Percentiles rank a stretch among this genome's conserved stretches.
These are phyloP conservation scores for Clepsis dumicolana DNA, from an alignment of 2,888 invertebrate species.

Conservation along the genomic window DNA sequence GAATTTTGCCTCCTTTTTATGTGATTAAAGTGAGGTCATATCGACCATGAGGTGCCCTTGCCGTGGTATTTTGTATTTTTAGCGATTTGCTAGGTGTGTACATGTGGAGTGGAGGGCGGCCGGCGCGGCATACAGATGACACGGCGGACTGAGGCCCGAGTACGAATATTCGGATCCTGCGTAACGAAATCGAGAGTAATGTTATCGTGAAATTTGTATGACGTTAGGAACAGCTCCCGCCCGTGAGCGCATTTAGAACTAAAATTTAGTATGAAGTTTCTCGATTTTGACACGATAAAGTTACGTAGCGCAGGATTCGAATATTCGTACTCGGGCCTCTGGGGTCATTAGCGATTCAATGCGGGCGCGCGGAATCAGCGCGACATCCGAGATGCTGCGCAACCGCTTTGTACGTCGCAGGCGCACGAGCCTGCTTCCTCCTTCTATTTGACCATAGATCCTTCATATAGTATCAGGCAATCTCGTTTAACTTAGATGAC, in stretches of 20 bases:
- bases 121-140: slow-evolving; percentile 59
- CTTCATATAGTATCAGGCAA: slow-evolving; percentile 5
- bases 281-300: no score
- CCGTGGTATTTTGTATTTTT: slow-evolving; percentile 75
- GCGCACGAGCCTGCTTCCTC: slow-evolving; percentile 43
- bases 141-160: no score
- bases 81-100: slow-evolving; percentile 74
- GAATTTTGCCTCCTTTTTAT: slow-evolving; percentile 65
- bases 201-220: no score
- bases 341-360: slow-evolving; percentile 73
- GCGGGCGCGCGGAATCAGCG: slow-evolving; percentile 80
- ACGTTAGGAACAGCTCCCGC: no score
- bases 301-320: no score
- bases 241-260: no score
- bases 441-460: slow-evolving; percentile 31
- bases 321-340: no score
- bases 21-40: slow-evolving; percentile 74
- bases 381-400: slow-evolving; percentile 73
- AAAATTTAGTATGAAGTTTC: no score
- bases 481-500: background rate
- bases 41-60: slow-evolving; percentile 78
- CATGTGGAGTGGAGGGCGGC: slow-evolving; percentile 55
- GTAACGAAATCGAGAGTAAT: no score
- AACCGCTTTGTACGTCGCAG: slow-evolving; percentile 37
- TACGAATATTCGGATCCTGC: no score